Evolutionary conservation across 2,113 vertebrate genomes (phyloP).

Genomic region (Gila orcuttii): DNA sequence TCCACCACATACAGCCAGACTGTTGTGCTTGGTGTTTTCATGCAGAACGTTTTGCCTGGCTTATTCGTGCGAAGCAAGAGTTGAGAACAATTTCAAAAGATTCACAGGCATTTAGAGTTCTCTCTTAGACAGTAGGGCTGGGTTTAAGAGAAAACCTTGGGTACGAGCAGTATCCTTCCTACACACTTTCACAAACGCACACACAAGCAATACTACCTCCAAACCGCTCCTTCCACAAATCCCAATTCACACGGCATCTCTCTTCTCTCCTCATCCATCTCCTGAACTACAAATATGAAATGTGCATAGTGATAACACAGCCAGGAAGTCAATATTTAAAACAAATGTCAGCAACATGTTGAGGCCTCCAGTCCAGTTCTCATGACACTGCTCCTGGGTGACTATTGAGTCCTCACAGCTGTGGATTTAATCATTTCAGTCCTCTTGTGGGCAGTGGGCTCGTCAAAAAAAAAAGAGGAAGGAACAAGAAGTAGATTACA

Average conservation of each 20-base stretch:
- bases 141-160: conserved; percentile 5
- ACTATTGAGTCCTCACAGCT: conserved; percentile 32
- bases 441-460: conserved; percentile 5
- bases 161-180: background rate
- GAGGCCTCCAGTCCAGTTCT: conserved; percentile 22
- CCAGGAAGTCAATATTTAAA: conserved; percentile 24
- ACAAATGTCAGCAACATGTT: conserved; percentile 23
- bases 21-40: background rate
- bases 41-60: background rate
- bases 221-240: background rate
- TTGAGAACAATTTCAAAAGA: conserved; percentile 26
- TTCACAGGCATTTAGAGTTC: background rate
- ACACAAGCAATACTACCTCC: background rate
- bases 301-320: background rate
- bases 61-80: background rate
- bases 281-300: background rate
- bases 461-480: background rate
- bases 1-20: background rate
- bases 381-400: background rate
- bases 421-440: conserved; percentile 16
- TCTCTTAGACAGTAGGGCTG: background rate
- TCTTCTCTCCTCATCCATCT: conserved; percentile 13
- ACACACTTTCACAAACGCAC: background rate
- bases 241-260: conserved; percentile 5
- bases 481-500: conserved; percentile 11